A percentile compares a stretch with the other conserved stretches of the same genome.
Conservation (phyloP, 2,113 vertebrate species). For the Mustela nigripes region DNA sequence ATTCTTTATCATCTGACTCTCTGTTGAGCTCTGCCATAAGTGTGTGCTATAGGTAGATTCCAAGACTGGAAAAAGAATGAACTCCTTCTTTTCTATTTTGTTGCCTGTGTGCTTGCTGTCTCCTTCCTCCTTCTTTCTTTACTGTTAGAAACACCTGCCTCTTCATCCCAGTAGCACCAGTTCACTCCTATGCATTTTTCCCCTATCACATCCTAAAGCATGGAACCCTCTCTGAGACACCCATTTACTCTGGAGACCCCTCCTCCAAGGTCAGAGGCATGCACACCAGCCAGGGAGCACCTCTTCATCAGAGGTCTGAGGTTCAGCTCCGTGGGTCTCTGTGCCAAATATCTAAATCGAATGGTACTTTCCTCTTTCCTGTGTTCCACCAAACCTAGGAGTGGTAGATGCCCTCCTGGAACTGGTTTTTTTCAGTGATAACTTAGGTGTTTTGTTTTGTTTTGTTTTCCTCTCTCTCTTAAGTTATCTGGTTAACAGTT, state of each 20-base stretch:
- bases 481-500: not conserved
- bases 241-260: not conserved
- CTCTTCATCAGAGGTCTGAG: not conserved
- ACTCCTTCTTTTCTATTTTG: not conserved
- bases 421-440: not conserved
- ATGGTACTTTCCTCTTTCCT: not conserved
- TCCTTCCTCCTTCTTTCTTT: not conserved
- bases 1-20: not conserved
- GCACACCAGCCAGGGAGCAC: not conserved
- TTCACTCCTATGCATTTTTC: not conserved
- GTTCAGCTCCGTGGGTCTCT: not conserved
- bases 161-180: not conserved
- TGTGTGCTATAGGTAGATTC: too few species aligned
- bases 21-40: too few species aligned
- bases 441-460: not conserved
- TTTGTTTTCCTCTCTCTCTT: not conserved
- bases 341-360: not conserved
- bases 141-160: too few species aligned
- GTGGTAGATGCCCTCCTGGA: not conserved
- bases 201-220: not conserved
- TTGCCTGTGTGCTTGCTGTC: not conserved
- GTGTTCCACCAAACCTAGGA: not conserved
- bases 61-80: not conserved
- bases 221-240: not conserved
- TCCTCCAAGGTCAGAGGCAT: not conserved